Evolutionary conservation across 2,113 vertebrate genomes (phyloP).

Genomic region (Dasyornis broadbenti): DNA sequence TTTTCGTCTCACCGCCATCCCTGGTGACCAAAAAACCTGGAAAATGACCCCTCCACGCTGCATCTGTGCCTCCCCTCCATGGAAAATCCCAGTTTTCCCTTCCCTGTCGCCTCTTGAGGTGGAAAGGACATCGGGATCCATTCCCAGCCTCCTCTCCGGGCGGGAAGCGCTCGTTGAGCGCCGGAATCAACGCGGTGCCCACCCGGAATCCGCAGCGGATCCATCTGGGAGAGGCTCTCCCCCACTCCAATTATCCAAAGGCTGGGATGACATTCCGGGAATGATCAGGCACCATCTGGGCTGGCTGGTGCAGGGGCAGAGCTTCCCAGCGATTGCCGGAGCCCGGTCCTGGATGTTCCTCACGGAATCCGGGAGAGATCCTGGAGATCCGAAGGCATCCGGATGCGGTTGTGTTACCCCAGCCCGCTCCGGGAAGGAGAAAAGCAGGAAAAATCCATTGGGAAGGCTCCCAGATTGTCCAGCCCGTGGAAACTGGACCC

Average conservation of each 20-base stretch:
- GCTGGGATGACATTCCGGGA: neutral
- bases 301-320: neutral
- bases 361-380: fast-evolving
- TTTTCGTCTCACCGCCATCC: neutral
- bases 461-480: neutral
- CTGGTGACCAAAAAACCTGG: neutral
- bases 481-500: neutral
- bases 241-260: neutral
- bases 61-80: fast-evolving
- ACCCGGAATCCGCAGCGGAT: neutral
- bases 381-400: neutral
- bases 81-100: neutral
- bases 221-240: neutral
- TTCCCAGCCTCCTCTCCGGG: neutral
- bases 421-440: neutral
- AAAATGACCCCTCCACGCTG: fast-evolving
- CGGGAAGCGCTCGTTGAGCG: neutral
- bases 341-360: neutral
- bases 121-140: neutral
- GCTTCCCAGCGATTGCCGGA: neutral
- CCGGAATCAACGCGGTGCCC: fast-evolving
- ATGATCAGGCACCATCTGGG: neutral
- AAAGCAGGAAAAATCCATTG: neutral
- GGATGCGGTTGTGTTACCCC: fast-evolving
- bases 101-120: fast-evolving